These are phyloP conservation scores for Orestias chungarensis DNA, from an alignment of 2,797 vertebrate species.

Conservation along the genomic window DNA sequence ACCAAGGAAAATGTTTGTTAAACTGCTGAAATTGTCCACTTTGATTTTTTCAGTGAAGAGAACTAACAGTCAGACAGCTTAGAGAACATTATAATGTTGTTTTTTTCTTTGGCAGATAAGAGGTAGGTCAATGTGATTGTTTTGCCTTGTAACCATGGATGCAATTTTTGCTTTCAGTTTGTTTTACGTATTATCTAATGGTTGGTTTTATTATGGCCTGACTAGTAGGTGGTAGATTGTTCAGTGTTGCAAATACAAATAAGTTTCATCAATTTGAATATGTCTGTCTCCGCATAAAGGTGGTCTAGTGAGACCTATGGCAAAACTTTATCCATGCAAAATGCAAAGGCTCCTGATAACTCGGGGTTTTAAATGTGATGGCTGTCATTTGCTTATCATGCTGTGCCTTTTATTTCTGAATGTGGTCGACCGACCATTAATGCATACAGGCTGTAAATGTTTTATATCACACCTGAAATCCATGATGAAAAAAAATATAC, in stretches of 20 bases:
- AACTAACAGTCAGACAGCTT: neutral
- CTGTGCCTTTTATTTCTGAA: neutral
- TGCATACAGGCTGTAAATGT: constrained; percentile 5
- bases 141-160: neutral
- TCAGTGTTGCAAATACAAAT: no score
- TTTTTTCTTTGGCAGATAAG: neutral
- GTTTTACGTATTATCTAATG: no score
- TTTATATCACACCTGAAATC: constrained; percentile 12
- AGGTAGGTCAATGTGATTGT: neutral
- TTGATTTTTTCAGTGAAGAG: no score
- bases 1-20: no score
- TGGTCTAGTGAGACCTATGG: neutral
- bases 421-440: neutral
- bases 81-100: neutral
- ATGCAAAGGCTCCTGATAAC: neutral
- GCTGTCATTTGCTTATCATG: neutral
- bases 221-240: no score
- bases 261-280: neutral
- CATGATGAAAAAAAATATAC: neutral
- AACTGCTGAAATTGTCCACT: no score
- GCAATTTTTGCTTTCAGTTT: no score
- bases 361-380: neutral
- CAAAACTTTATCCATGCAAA: neutral
- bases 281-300: no score
- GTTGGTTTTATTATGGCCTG: no score